These are phyloP conservation scores for Tachuris rubrigastra DNA, from an alignment of 2,113 vertebrate genomes.

Conservation along the genomic window DNA sequence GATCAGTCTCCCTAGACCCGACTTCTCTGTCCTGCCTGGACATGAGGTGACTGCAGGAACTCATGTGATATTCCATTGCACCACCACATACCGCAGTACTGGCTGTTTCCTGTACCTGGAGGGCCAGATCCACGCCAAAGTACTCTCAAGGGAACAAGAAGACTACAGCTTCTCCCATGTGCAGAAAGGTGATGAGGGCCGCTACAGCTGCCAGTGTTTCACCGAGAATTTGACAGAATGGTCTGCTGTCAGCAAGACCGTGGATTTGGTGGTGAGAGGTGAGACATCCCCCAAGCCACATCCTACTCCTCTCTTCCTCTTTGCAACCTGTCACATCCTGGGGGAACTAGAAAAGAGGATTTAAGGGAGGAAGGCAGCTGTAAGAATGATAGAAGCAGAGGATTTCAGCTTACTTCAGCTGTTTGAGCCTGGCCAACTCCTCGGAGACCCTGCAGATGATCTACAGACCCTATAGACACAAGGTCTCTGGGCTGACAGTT, in stretches of 20 bases:
- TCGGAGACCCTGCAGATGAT: neutral
- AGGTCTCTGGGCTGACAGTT: neutral
- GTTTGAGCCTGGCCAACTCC: neutral
- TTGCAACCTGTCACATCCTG: neutral
- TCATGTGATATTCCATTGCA: neutral
- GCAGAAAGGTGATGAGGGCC: neutral
- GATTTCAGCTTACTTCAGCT: neutral
- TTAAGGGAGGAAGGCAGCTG: neutral
- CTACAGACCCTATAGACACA: neutral
- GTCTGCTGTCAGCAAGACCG: neutral
- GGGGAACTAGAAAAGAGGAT: neutral
- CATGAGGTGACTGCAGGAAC: neutral
- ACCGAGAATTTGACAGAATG: fast-evolving
- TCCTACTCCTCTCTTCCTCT: neutral
- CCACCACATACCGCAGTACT: fast-evolving
- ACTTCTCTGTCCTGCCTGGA: neutral
- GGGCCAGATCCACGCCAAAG: neutral
- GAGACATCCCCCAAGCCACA: neutral
- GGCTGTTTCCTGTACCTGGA: neutral
- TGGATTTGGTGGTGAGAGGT: slow-evolving; percentile 35
- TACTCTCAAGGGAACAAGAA: fast-evolving
- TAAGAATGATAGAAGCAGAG: neutral
- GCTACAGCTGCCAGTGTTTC: slow-evolving; percentile 44
- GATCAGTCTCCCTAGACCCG: neutral
- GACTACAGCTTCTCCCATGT: neutral